Base-by-base conservation (phyloP, 2,888 invertebrate genomes). In the Elysia crispata region DNA sequence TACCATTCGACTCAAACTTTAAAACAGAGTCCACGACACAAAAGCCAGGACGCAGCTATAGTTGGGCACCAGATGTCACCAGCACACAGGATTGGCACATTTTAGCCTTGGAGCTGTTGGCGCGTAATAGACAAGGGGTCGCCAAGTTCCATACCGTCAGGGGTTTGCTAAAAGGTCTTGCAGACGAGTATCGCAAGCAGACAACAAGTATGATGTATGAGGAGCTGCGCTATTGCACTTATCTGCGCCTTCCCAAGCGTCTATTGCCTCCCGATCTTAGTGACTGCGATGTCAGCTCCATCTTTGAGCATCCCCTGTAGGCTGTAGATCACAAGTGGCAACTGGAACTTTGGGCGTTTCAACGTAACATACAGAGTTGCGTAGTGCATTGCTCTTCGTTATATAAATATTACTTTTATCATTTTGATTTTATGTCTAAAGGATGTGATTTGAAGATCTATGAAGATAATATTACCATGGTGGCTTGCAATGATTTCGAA, bases 51-150 rank as follows among this genome's bases (percentile, higher is more conserved):
- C 73, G 73, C 11, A 73, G 73, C 23, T 75, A 75, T 31, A 75
- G 75, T 31, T 75, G 75, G 75, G 75, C 75, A 31, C 75, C 75
- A 20, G 75, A 75, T 31, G 75, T 75, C 30, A 75, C 60, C 20
- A n/a, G 60, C 8, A 57, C 75, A 3, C 49, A 49, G 25, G 54
- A 73, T 1, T 49, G 73, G 73, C 73, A 73, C 31, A 41, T 73
- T 25, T 54, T 73, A 23, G 73, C 73, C 3, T 18, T 73, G 54
- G 73, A 73, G 28, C 28, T 73, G 15, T 41, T 73, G 18, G 50
- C 73, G 20, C 57, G 75, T 3, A 75, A 57, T 15, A 20, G 23
- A 33, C 23, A 23, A 20, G 75, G 73, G 33, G 28, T 31, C 31
- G 60, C 50, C 20, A 75, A 60, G 33, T 75, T 75, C n/a, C n/a